These are phyloP conservation scores for Calcarius ornatus DNA, from an alignment of 2,113 vertebrate species.

Conservation along the genomic window DNA sequence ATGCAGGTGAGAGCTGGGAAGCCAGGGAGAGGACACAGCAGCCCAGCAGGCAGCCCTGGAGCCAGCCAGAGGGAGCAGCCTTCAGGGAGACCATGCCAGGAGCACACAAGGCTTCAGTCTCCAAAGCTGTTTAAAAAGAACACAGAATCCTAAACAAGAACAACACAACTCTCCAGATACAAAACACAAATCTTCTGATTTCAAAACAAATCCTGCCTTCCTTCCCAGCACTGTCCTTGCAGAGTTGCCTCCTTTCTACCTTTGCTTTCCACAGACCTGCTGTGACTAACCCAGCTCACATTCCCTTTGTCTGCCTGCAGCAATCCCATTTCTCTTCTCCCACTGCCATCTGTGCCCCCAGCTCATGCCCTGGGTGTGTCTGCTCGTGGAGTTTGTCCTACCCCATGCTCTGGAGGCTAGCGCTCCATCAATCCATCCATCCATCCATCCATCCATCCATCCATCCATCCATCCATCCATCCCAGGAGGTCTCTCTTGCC, in stretches of 20 bases:
- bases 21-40: neutral
- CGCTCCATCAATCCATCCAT: rapidly evolving
- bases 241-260: neutral
- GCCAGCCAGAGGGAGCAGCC: neutral
- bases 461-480: too few species aligned
- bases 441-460: too few species aligned
- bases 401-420: rapidly evolving
- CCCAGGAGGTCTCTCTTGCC: too few species aligned
- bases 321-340: neutral
- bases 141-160: neutral
- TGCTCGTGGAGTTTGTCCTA: neutral
- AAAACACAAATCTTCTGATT: neutral
- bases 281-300: rapidly evolving
- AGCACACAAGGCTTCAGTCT: neutral
- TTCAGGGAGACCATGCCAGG: neutral
- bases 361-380: neutral
- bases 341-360: rapidly evolving
- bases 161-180: neutral
- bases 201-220: neutral
- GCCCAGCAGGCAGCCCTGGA: neutral
- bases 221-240: neutral
- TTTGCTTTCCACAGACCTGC: neutral
- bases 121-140: neutral
- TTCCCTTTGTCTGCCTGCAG: neutral
- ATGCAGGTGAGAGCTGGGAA: neutral